Percentiles rank a stretch among this genome's conserved stretches.
Evolutionary conservation across 2,888 invertebrate species (phyloP).

Genomic region (Drosophila testacea): DNA sequence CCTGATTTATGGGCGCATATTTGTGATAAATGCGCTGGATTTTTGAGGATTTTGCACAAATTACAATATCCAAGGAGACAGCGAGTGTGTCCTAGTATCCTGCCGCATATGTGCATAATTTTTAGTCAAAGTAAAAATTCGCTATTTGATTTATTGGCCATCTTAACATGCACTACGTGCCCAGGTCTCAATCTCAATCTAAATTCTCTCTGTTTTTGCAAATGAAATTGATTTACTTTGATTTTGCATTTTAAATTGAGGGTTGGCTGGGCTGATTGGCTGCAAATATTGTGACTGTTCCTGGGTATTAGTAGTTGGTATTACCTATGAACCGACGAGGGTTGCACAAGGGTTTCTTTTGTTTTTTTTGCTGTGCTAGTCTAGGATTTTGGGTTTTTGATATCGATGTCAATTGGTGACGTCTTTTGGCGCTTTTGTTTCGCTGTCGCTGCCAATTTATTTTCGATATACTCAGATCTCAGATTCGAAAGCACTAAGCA

Average conservation of each 20-base stretch:
- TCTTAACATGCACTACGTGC: slow-evolving; percentile 77
- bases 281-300: slow-evolving; percentile 31
- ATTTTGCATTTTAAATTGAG: slow-evolving; percentile 81
- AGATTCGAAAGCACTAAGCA: slow-evolving; percentile 64
- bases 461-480: slow-evolving; percentile 52
- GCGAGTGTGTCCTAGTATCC: slow-evolving; percentile 26
- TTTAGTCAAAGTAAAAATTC: slow-evolving; percentile 53
- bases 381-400: slow-evolving; percentile 7
- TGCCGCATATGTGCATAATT: slow-evolving; percentile 75
- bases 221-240: slow-evolving; percentile 83
- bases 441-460: slow-evolving; percentile 76
- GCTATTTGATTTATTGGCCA: slow-evolving; percentile 81
- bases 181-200: slow-evolving; percentile 6
- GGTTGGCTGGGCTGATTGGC: slow-evolving; percentile 49
- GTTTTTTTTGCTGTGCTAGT: neutral
- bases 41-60: slow-evolving; percentile 75
- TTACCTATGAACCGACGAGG: slow-evolving; percentile 41
- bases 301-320: slow-evolving; percentile 44
- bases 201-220: slow-evolving; percentile 48
- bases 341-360: slow-evolving; percentile 19
- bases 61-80: slow-evolving; percentile 60
- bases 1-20: slow-evolving; percentile 70
- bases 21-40: slow-evolving; percentile 73
- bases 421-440: slow-evolving; percentile 73
- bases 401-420: slow-evolving; percentile 70